phyloP scores from a whole-genome alignment of 2,113 vertebrate genomes.

The Synodontis membranacea region DNA sequence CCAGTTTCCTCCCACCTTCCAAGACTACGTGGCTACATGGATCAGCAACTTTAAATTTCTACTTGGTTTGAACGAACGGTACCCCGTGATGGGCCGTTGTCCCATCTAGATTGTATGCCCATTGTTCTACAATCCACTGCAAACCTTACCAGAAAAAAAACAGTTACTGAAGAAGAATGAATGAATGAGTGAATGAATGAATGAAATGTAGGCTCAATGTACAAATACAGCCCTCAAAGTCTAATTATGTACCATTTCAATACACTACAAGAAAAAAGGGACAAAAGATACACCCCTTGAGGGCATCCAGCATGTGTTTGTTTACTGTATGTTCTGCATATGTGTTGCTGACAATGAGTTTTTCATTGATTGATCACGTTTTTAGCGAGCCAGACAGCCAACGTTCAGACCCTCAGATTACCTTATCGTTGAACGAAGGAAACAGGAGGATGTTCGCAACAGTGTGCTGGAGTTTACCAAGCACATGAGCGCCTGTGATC shows the following conservation, averaged over 20 bases:
- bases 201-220: background rate
- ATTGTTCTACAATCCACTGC: background rate
- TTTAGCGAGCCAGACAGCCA: slow-evolving; percentile 70
- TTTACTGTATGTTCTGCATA: no score
- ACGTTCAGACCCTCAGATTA: slow-evolving; percentile 48
- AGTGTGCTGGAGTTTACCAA: slow-evolving; percentile 61
- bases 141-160: background rate
- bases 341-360: background rate
- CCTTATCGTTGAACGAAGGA: slow-evolving; percentile 57
- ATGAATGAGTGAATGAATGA: background rate
- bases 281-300: background rate
- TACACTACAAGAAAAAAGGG: background rate
- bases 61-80: no score
- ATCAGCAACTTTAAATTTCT: no score
- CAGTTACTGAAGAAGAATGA: background rate
- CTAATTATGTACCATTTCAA: background rate
- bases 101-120: no score
- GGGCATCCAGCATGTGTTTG: background rate
- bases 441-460: slow-evolving; percentile 59
- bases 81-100: no score
- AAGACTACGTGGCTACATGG: no score
- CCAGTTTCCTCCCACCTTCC: background rate
- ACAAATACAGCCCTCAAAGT: background rate
- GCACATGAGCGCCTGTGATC: slow-evolving; percentile 49
- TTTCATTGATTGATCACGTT: background rate